A percentile compares a stretch with the other conserved stretches of the same genome.
phyloP scores from a whole-genome alignment of 1,140 invertebrate species.

The Drosophila watanabei region DNA sequence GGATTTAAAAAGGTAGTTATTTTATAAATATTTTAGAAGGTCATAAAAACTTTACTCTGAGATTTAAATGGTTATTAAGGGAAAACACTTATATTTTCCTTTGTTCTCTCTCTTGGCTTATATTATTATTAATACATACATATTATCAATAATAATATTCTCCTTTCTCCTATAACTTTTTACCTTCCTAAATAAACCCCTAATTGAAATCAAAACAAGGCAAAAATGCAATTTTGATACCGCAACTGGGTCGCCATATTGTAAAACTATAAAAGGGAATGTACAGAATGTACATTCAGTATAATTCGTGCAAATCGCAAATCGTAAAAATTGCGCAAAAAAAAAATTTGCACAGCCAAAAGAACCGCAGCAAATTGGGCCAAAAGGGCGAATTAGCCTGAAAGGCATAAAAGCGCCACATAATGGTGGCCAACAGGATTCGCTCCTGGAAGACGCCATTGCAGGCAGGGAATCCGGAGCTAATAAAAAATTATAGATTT shows the following conservation, averaged over 20 bases:
- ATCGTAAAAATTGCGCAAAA: constrained; percentile 79
- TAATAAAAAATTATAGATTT: constrained; percentile 84
- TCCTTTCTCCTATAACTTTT: background rate
- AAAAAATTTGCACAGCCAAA: constrained; percentile 47
- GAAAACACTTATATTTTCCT: background rate
- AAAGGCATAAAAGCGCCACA: constrained; percentile 66
- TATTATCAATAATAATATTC: background rate
- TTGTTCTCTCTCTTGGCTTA: background rate
- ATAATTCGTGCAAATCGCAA: constrained; percentile 79
- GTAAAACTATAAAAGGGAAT: constrained; percentile 78
- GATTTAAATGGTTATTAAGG: too few relatives aligned
- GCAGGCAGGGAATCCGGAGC: constrained; percentile 45
- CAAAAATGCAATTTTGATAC: constrained; percentile 68
- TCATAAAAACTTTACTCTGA: background rate
- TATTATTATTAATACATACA: background rate
- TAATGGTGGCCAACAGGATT: constrained; percentile 27
- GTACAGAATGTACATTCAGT: constrained; percentile 40
- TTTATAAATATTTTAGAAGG: too few relatives aligned
- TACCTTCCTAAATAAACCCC: constrained; percentile 2
- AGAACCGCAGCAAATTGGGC: constrained; percentile 77
- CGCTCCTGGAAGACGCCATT: constrained; percentile 58
- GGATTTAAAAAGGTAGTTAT: background rate
- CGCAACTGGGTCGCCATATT: constrained; percentile 68
- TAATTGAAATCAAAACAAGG: constrained; percentile 49
- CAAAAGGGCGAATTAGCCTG: constrained; percentile 64